Conservation (phyloP, 2,888 invertebrate species). For the Oxycera nigricornis region DNA sequence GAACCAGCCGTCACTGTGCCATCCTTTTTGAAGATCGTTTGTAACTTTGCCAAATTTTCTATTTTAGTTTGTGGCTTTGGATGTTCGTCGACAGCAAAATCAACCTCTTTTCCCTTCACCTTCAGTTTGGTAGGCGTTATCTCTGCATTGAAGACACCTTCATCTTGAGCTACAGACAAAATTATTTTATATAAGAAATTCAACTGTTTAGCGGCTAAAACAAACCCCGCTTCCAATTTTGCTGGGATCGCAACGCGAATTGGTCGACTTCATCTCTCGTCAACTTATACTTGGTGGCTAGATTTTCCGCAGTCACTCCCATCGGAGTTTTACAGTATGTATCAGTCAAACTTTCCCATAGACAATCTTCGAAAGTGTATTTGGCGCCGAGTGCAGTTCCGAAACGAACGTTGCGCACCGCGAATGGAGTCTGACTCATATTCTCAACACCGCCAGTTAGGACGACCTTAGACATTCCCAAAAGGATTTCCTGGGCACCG, state of each 20-base stretch:
- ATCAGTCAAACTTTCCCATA: slow-evolving; percentile 91
- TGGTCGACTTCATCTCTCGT: slow-evolving; percentile 84
- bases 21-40: slow-evolving; percentile 91
- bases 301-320: slow-evolving; percentile 95
- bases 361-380: slow-evolving; percentile 82
- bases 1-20: slow-evolving; percentile 94
- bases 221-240: slow-evolving; percentile 83
- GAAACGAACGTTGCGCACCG: slow-evolving; percentile 84
- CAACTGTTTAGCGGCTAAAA: background rate
- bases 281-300: slow-evolving; percentile 84
- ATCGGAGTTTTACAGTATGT: slow-evolving; percentile 89
- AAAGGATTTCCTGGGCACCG: slow-evolving; percentile 89
- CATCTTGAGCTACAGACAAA: slow-evolving; percentile 75
- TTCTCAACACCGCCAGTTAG: slow-evolving; percentile 93
- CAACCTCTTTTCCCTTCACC: slow-evolving; percentile 81
- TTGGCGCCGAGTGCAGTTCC: slow-evolving; percentile 84
- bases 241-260: slow-evolving; percentile 85
- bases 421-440: slow-evolving; percentile 93
- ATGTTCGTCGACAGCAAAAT: slow-evolving; percentile 88
- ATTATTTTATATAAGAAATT: background rate
- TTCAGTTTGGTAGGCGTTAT: slow-evolving; percentile 85
- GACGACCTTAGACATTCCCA: slow-evolving; percentile 84
- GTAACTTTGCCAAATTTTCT: slow-evolving; percentile 84
- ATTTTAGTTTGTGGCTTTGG: slow-evolving; percentile 87
- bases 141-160: slow-evolving; percentile 89